Conservation (phyloP, 2,888 invertebrate genomes). For the Tupiocoris notatus region DNA sequence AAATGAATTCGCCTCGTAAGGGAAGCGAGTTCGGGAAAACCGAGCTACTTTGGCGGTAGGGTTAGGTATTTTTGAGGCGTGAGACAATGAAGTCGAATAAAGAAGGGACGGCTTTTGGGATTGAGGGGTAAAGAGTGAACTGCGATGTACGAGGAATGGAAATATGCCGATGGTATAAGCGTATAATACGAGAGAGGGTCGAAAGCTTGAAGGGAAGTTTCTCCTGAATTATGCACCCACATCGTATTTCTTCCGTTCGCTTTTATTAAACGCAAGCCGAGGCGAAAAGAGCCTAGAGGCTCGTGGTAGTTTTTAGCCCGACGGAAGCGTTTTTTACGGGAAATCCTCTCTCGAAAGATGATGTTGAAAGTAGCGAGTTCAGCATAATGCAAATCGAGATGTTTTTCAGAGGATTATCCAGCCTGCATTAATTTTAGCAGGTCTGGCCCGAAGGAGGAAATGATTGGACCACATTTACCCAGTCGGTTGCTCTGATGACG, state of each 20-base stretch:
- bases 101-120: neutral
- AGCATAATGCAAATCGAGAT: conserved; percentile 37
- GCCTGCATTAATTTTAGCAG: conserved; percentile 12
- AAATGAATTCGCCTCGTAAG: neutral
- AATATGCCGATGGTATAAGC: conserved; percentile 7
- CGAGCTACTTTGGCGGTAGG: neutral
- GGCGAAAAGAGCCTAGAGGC: neutral
- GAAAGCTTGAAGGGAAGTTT: neutral
- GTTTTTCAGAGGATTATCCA: too few species aligned
- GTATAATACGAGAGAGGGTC: conserved; percentile 3
- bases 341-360: neutral
- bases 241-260: conserved; percentile 17
- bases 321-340: conserved; percentile 21
- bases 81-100: neutral
- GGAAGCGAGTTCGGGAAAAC: neutral
- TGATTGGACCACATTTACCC: too few species aligned
- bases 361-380: conserved; percentile 14
- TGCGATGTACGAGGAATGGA: conserved; percentile 10
- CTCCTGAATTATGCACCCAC: conserved; percentile 37
- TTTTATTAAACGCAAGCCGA: conserved; percentile 27
- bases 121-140: neutral
- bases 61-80: neutral
- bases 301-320: conserved; percentile 9
- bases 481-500: too few species aligned
- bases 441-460: too few species aligned